Evolutionary conservation across 1,140 invertebrate species (phyloP).

Genomic region (Drosophila carrolli): DNA sequence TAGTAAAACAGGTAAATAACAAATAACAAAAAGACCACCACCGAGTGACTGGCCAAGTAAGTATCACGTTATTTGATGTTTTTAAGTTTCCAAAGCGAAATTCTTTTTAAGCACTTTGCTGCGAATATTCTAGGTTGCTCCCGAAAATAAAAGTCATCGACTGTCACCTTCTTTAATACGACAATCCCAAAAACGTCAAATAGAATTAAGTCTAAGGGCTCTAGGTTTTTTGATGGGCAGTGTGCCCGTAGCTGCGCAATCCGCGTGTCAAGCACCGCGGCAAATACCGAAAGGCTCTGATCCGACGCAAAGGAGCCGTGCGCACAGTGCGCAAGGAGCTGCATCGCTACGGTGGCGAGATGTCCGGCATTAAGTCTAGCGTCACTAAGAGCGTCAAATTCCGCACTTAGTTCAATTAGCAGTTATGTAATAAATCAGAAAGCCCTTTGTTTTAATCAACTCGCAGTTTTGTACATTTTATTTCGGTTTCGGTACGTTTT

Average conservation of each 20-base stretch:
- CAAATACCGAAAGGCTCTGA: conserved; percentile 95
- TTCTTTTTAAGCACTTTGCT: background rate
- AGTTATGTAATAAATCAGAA: conserved; percentile 32
- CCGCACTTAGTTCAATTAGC: conserved; percentile 85
- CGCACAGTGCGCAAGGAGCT: conserved; percentile 92
- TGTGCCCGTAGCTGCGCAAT: conserved; percentile 88
- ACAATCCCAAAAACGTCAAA: too few species aligned
- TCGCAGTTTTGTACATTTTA: conserved; percentile 15
- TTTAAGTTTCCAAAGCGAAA: background rate
- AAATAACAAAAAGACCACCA: conserved; percentile 1
- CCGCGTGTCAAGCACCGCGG: conserved; percentile 96
- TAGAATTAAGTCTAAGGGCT: too few species aligned
- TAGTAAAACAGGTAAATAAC: background rate
- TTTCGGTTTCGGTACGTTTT: conserved; percentile 10
- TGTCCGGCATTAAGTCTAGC: conserved; percentile 95
- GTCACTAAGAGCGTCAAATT: conserved; percentile 95
- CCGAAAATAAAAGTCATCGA: background rate
- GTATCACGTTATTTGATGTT: background rate
- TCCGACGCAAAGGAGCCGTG: conserved; percentile 95
- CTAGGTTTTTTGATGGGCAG: too few species aligned
- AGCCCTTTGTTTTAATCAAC: background rate
- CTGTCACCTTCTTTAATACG: background rate
- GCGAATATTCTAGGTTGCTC: background rate
- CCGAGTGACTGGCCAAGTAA: conserved; percentile 2
- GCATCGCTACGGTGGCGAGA: conserved; percentile 93